Percentiles rank a stretch among this genome's conserved stretches.
Conservation (phyloP, 2,797 vertebrate genomes). For the Lateolabrax maculatus region DNA sequence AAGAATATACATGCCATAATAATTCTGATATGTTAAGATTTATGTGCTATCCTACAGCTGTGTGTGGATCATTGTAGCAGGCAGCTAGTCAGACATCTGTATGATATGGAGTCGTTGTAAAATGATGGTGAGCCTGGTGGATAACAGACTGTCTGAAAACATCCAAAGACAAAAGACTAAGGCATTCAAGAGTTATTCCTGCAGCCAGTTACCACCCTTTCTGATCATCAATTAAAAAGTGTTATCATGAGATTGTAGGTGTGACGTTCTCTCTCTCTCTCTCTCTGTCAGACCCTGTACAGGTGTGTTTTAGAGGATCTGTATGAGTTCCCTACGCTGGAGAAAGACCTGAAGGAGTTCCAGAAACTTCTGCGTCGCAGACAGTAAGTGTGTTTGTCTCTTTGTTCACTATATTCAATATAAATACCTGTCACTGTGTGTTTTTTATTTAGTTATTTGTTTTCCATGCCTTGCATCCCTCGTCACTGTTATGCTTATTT, state of each 20-base stretch:
- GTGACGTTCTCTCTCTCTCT: background rate
- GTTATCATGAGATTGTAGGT: background rate
- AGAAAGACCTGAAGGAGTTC: constrained; percentile 97
- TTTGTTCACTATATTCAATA: background rate
- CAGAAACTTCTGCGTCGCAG: constrained; percentile 96
- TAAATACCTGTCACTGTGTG: background rate
- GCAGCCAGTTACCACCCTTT: background rate
- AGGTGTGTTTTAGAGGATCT: constrained; percentile 96
- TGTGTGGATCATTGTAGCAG: background rate
- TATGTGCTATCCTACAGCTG: background rate
- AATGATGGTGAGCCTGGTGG: background rate
- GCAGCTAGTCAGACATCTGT: too few relatives aligned
- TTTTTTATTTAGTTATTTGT: too few relatives aligned
- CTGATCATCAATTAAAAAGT: background rate
- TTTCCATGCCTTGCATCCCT: background rate
- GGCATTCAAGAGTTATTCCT: background rate
- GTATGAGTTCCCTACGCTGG: constrained; percentile 94
- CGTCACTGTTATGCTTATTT: constrained; percentile 55
- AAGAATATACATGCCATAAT: background rate
- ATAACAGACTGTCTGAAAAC: background rate
- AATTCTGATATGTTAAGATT: background rate
- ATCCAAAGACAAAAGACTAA: background rate
- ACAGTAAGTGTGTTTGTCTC: constrained; percentile 88
- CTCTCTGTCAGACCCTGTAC: constrained; percentile 90
- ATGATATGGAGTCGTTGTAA: too few relatives aligned